Evolutionary conservation across 2,888 invertebrate species (phyloP).

Genomic region (Acleris sparsana): DNA sequence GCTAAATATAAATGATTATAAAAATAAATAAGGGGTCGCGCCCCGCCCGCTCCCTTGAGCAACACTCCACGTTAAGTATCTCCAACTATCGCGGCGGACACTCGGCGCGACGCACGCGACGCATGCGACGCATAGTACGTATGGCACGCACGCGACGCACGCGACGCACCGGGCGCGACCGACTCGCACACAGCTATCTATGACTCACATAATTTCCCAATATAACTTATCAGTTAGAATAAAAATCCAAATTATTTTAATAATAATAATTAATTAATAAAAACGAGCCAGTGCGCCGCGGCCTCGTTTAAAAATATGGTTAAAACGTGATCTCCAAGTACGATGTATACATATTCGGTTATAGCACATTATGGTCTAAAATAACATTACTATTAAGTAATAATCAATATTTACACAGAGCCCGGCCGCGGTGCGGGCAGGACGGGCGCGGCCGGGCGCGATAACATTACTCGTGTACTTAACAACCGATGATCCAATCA

Average conservation of each 20-base stretch:
- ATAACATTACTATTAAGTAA: slow-evolving; percentile 80
- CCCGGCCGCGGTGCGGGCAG: slow-evolving; percentile 33
- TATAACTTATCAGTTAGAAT: slow-evolving; percentile 42
- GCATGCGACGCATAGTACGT: no score
- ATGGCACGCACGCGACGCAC: neutral
- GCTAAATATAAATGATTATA: slow-evolving; percentile 81
- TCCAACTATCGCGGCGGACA: slow-evolving; percentile 40
- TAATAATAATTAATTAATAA: slow-evolving; percentile 61
- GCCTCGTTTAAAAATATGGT: slow-evolving; percentile 42
- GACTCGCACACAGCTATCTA: slow-evolving; percentile 51
- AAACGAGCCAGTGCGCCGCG: slow-evolving; percentile 57
- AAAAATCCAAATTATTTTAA: slow-evolving; percentile 65
- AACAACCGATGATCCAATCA: slow-evolving; percentile 40
- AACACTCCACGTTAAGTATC: slow-evolving; percentile 53
- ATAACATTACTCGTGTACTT: slow-evolving; percentile 6
- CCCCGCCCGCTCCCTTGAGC: slow-evolving; percentile 67
- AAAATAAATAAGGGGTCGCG: slow-evolving; percentile 78
- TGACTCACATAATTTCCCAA: slow-evolving; percentile 54
- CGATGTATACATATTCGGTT: slow-evolving; percentile 65
- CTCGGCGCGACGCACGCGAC: no score
- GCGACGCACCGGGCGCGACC: neutral
- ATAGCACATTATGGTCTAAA: slow-evolving; percentile 80
- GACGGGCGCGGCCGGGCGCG: slow-evolving; percentile 51
- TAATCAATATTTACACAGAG: slow-evolving; percentile 77
- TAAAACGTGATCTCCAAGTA: slow-evolving; percentile 41